Conservation (phyloP, 2,888 invertebrate species). For the Mythimna loreyi region DNA sequence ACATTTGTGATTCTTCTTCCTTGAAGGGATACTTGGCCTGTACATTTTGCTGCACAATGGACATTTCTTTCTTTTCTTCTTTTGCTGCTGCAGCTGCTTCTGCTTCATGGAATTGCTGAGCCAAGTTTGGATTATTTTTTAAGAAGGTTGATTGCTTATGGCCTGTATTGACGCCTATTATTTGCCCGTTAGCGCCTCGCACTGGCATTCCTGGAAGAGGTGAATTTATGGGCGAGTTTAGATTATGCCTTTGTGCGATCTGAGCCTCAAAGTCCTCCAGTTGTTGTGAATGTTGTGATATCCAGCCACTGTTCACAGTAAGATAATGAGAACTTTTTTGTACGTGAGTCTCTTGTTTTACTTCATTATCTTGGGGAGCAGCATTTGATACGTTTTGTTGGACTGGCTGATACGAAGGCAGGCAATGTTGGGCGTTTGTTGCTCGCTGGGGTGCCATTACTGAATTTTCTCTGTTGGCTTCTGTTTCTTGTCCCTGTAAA, state of each 20-base stretch:
- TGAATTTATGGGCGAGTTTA: conserved; percentile 67
- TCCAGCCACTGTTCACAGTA: conserved; percentile 88
- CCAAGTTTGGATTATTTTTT: conserved; percentile 72
- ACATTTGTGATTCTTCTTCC: conserved; percentile 86
- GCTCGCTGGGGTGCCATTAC: conserved; percentile 73
- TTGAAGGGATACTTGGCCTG: conserved; percentile 76
- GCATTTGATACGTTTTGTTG: conserved; percentile 75
- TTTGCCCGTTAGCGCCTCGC: conserved; percentile 91
- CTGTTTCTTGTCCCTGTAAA: conserved; percentile 82
- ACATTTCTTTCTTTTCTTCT: conserved; percentile 80
- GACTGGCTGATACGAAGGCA: conserved; percentile 70
- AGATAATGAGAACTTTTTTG: conserved; percentile 87
- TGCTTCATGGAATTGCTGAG: conserved; percentile 70
- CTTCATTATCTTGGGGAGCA: conserved; percentile 74
- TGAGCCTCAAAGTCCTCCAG: conserved; percentile 76
- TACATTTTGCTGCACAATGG: conserved; percentile 62
- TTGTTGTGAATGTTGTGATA: conserved; percentile 86
- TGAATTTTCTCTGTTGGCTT: conserved; percentile 76
- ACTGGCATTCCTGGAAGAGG: conserved; percentile 82
- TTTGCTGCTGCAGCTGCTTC: conserved; percentile 78
- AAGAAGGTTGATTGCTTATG: conserved; percentile 76
- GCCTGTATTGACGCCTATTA: conserved; percentile 90
- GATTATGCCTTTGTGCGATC: conserved; percentile 73
- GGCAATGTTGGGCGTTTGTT: conserved; percentile 70
- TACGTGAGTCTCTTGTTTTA: conserved; percentile 82